Percentiles rank a stretch among this genome's conserved stretches.
These are phyloP conservation scores for Suncus etruscus DNA, from an alignment of 2,113 vertebrate species.

Conservation along the genomic window DNA sequence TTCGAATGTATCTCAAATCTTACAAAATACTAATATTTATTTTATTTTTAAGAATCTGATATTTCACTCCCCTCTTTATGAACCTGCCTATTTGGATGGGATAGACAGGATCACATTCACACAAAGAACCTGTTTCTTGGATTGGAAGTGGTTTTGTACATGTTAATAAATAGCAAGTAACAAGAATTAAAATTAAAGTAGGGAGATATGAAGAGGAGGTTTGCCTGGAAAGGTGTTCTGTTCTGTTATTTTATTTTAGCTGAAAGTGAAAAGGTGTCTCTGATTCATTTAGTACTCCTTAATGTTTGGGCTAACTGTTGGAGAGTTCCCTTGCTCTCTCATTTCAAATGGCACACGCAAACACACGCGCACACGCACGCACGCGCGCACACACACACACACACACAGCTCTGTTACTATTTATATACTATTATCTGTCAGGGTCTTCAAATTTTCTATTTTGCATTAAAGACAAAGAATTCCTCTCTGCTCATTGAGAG, in stretches of 20 bases:
- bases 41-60: slow-evolving; percentile 21
- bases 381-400: not conserved
- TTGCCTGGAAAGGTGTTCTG: not conserved
- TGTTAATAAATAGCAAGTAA: slow-evolving; percentile 18
- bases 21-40: slow-evolving; percentile 21
- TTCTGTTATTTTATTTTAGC: slow-evolving; percentile 37
- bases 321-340: slow-evolving; percentile 55
- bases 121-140: slow-evolving; percentile 39
- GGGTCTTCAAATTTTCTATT: slow-evolving; percentile 81
- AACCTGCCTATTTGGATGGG: not conserved
- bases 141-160: not conserved
- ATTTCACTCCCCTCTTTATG: slow-evolving; percentile 12
- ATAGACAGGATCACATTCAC: not conserved
- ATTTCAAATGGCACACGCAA: not conserved
- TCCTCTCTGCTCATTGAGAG: slow-evolving; percentile 84
- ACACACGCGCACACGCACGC: not conserved
- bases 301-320: slow-evolving; percentile 2
- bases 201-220: not conserved
- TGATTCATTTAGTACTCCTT: not conserved
- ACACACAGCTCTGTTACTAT: slow-evolving; percentile 67
- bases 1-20: slow-evolving; percentile 36
- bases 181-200: slow-evolving; percentile 42
- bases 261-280: not conserved
- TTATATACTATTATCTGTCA: slow-evolving; percentile 81
- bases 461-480: slow-evolving; percentile 87